A percentile compares a stretch with the other conserved stretches of the same genome.
Conservation (phyloP, 2,888 invertebrate species). For the Zaprionus obscuricornis region DNA sequence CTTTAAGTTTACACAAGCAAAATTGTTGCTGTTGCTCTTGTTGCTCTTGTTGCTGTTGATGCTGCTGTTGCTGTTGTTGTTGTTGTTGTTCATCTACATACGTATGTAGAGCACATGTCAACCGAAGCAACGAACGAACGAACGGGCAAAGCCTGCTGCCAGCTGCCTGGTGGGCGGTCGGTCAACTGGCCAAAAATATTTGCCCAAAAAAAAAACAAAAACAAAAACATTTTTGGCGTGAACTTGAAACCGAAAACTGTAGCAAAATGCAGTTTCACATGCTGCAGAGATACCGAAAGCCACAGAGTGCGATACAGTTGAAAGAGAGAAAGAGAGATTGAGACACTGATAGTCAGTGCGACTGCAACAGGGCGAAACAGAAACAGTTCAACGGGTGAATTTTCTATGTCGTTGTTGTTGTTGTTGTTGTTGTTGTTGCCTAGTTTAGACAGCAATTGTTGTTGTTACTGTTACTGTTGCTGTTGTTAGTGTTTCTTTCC, state of each 20-base stretch:
- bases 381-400: no score
- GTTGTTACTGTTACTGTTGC: slow-evolving; percentile 23
- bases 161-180: slow-evolving; percentile 15
- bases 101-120: background rate
- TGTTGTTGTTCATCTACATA: slow-evolving; percentile 1
- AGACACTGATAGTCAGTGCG: slow-evolving; percentile 4
- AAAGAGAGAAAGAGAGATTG: background rate
- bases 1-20: slow-evolving; percentile 48
- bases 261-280: slow-evolving; percentile 38
- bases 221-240: slow-evolving; percentile 58
- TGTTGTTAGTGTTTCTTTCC: background rate
- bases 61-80: slow-evolving; percentile 2
- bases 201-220: slow-evolving; percentile 25
- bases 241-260: slow-evolving; percentile 70
- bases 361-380: slow-evolving; percentile 21
- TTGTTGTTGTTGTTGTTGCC: slow-evolving; percentile 10
- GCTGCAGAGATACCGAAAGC: slow-evolving; percentile 16
- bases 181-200: slow-evolving; percentile 34
- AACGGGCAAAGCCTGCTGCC: slow-evolving; percentile 12
- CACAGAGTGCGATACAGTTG: background rate
- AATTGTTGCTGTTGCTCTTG: slow-evolving; percentile 2
- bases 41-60: background rate
- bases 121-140: slow-evolving; percentile 34
- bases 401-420: no score
- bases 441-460: slow-evolving; percentile 8